These are phyloP conservation scores for Tromatobia lineatoria DNA, from an alignment of 2,888 invertebrate genomes.

Conservation along the genomic window DNA sequence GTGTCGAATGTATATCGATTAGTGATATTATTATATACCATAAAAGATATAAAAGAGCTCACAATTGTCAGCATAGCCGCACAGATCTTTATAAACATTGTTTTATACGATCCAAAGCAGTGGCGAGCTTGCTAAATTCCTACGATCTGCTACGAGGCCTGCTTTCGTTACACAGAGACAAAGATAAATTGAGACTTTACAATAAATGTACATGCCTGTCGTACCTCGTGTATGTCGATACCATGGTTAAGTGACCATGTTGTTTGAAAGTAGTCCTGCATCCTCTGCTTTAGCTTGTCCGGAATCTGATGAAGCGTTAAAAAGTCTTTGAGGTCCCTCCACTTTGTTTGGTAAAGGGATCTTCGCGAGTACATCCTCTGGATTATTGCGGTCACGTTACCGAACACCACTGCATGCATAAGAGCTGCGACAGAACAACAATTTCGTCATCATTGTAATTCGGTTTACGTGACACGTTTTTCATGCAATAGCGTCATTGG, in stretches of 20 bases:
- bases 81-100: slow-evolving; percentile 43
- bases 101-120: slow-evolving; percentile 45
- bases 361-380: slow-evolving; percentile 98
- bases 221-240: slow-evolving; percentile 98
- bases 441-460: not conserved
- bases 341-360: slow-evolving; percentile 97
- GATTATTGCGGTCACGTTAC: slow-evolving; percentile 98
- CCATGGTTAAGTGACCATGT: slow-evolving; percentile 99
- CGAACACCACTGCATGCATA: slow-evolving; percentile 99
- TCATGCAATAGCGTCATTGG: too few relatives aligned
- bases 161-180: slow-evolving; percentile 34
- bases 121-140: slow-evolving; percentile 26
- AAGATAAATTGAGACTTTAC: slow-evolving; percentile 37
- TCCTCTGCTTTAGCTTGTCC: slow-evolving; percentile 96
- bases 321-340: slow-evolving; percentile 98
- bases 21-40: slow-evolving; percentile 14
- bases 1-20: slow-evolving; percentile 21
- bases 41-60: slow-evolving; percentile 47
- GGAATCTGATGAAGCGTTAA: slow-evolving; percentile 97
- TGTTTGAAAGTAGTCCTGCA: slow-evolving; percentile 99
- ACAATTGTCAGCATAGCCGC: slow-evolving; percentile 51
- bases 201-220: slow-evolving; percentile 71
- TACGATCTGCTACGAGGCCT: slow-evolving; percentile 24
- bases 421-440: slow-evolving; percentile 89
- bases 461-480: too few relatives aligned